phyloP scores from a whole-genome alignment of 2,888 invertebrate genomes.

The Acleris holmiana region DNA sequence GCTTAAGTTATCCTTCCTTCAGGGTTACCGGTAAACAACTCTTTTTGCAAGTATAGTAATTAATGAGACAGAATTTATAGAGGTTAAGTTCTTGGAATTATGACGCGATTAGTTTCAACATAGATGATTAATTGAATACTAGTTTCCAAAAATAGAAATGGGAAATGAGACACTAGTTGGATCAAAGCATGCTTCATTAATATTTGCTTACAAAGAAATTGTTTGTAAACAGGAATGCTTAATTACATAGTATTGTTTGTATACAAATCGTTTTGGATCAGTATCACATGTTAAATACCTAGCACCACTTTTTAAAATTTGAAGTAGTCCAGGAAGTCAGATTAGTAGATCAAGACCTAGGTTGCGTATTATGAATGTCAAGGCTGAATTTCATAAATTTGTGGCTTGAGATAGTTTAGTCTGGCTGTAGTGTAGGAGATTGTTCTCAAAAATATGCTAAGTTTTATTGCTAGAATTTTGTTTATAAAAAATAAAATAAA shows the following conservation, averaged over 20 bases:
- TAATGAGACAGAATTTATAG: background rate
- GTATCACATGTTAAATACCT: background rate
- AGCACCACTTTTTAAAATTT: background rate
- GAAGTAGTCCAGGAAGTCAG: background rate
- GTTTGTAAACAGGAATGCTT: constrained; percentile 30
- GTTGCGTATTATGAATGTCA: constrained; percentile 19
- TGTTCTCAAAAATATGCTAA: too few species aligned
- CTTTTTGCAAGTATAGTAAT: too few species aligned
- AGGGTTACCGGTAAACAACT: constrained; percentile 15
- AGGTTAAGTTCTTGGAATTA: constrained; percentile 21
- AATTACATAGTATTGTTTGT: constrained; percentile 28
- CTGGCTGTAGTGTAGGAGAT: too few species aligned
- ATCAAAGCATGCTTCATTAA: background rate
- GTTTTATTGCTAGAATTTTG: too few species aligned
- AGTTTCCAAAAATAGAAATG: background rate
- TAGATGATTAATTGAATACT: background rate
- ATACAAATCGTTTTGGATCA: constrained; percentile 20
- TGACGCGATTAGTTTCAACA: background rate
- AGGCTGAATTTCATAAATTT: constrained; percentile 8
- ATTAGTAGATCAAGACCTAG: constrained; percentile 1
- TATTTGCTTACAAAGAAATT: constrained; percentile 7
- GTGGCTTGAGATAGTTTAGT: too few species aligned
- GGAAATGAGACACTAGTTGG: background rate
- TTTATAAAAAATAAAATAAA: too few species aligned
- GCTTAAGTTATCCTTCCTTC: constrained; percentile 37